Conservation (phyloP, 2,113 vertebrate genomes). For the Hydrochoerus hydrochaeris region DNA sequence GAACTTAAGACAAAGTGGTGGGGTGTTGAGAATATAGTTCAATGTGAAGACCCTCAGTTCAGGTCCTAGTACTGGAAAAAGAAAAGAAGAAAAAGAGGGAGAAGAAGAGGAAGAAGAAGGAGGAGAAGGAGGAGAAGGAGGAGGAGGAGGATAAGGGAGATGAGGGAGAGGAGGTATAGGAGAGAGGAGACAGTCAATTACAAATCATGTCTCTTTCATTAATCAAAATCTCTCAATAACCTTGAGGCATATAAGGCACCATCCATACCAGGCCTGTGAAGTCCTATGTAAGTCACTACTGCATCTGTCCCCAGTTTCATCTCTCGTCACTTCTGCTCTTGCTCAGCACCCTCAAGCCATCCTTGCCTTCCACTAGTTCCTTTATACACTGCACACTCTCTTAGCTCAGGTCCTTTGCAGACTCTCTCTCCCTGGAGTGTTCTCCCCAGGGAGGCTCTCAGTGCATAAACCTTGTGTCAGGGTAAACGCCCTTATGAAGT, state of each 20-base stretch:
- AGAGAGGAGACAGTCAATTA: neutral
- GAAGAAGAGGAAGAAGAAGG: too few relatives aligned
- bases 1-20: neutral
- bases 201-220: neutral
- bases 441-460: too few relatives aligned
- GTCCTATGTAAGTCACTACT: neutral
- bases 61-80: neutral
- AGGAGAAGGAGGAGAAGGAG: neutral
- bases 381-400: rapidly evolving
- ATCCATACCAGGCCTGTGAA: neutral
- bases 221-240: neutral
- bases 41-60: neutral
- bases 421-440: too few relatives aligned
- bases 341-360: neutral
- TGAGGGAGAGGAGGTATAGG: rapidly evolving
- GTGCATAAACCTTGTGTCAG: neutral
- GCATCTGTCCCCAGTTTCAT: rapidly evolving
- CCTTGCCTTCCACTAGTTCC: neutral
- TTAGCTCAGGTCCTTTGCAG: neutral
- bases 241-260: rapidly evolving
- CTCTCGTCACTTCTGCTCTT: neutral
- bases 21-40: neutral
- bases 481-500: neutral
- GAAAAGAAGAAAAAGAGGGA: neutral
- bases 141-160: rapidly evolving